A percentile compares a stretch with the other conserved stretches of the same genome.
phyloP scores from a whole-genome alignment of 2,888 invertebrate genomes.

The Tanypteryx hageni region DNA sequence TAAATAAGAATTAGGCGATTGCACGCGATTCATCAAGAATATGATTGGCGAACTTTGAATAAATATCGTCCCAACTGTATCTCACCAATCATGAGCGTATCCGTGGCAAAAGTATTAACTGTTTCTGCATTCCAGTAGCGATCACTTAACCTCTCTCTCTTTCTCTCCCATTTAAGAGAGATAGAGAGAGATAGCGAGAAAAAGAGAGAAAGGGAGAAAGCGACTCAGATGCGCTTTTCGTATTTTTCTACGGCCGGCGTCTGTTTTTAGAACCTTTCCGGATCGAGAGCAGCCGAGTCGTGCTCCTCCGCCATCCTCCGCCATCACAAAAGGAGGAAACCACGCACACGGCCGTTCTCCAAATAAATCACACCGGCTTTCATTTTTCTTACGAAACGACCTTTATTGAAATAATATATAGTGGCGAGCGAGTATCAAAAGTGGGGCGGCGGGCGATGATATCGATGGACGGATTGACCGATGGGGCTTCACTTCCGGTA shows the following conservation, averaged over 20 bases:
- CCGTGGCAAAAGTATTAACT: no score
- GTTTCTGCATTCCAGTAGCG: no score
- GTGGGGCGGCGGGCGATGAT: background rate
- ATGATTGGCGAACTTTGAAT: no score
- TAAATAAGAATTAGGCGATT: no score
- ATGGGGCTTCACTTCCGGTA: conserved; percentile 37
- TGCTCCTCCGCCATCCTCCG: background rate
- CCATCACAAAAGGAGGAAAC: background rate
- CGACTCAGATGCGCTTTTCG: background rate
- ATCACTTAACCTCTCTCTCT: background rate
- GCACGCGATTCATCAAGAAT: no score
- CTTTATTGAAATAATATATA: background rate
- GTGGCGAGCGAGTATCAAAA: background rate
- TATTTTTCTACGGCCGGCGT: background rate
- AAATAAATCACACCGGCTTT: background rate
- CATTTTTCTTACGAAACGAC: conserved; percentile 38
- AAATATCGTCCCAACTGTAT: no score
- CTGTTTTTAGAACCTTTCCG: conserved; percentile 6
- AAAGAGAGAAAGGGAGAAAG: background rate
- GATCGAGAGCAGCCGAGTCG: background rate
- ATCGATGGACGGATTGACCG: background rate
- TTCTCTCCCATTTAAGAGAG: background rate
- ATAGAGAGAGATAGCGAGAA: background rate
- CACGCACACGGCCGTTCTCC: background rate
- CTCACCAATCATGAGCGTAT: no score